A percentile compares a stretch with the other conserved stretches of the same genome.
These are phyloP conservation scores for Sturmia bella DNA, from an alignment of 2,888 invertebrate species.

Conservation along the genomic window DNA sequence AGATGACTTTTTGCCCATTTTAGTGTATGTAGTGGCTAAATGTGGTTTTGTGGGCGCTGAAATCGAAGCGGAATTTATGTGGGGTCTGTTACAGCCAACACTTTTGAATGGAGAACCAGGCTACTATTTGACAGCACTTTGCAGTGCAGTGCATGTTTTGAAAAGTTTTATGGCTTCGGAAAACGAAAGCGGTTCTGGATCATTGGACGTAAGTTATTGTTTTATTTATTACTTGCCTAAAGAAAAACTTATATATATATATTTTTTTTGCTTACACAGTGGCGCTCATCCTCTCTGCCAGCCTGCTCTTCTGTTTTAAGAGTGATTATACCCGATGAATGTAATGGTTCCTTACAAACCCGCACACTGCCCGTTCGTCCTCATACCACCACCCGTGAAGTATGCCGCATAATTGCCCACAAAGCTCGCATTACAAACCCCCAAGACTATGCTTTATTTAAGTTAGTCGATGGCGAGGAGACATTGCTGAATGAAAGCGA, in stretches of 20 bases:
- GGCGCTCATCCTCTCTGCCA: constrained; percentile 84
- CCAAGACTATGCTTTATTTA: constrained; percentile 96
- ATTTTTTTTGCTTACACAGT: constrained; percentile 75
- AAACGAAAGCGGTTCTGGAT: constrained; percentile 80
- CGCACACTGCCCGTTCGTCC: constrained; percentile 96
- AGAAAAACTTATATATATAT: background rate
- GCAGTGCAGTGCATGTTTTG: constrained; percentile 89
- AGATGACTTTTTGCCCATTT: constrained; percentile 94
- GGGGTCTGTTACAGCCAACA: constrained; percentile 94
- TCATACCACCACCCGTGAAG: constrained; percentile 95
- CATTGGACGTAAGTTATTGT: constrained; percentile 79
- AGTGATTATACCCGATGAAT: constrained; percentile 96
- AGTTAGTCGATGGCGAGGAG: constrained; percentile 95
- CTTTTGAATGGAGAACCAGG: constrained; percentile 95
- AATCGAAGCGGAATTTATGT: constrained; percentile 98
- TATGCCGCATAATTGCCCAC: constrained; percentile 96
- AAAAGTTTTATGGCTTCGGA: constrained; percentile 82
- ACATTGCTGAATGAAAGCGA: constrained; percentile 93
- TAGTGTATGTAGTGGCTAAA: constrained; percentile 95
- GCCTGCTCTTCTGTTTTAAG: constrained; percentile 89
- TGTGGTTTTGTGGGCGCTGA: constrained; percentile 95
- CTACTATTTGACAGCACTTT: constrained; percentile 96
- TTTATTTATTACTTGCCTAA: background rate
- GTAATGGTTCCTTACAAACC: constrained; percentile 94
- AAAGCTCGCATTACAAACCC: constrained; percentile 97